Evolutionary conservation across 2,888 invertebrate genomes (phyloP).

Genomic region (Andrena praecox): DNA sequence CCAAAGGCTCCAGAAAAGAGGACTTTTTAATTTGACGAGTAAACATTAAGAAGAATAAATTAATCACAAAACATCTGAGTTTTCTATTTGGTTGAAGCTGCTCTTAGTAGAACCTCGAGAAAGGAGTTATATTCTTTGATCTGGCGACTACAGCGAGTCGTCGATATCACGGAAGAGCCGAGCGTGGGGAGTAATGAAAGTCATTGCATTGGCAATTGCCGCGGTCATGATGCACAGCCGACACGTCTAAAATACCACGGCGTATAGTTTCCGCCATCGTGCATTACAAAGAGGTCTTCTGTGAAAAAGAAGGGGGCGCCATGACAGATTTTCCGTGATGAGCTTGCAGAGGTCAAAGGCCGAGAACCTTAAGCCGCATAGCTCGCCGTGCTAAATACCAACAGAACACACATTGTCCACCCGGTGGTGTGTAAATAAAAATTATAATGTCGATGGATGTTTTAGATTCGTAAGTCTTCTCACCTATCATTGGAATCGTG

Average conservation of each 20-base stretch:
- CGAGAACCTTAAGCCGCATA: constrained; percentile 41
- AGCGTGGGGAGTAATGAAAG: constrained; percentile 53
- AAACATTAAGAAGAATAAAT: no score
- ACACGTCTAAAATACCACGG: constrained; percentile 69
- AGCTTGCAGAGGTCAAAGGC: constrained; percentile 56
- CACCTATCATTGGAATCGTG: no score
- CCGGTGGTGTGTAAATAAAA: not conserved
- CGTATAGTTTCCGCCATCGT: constrained; percentile 69
- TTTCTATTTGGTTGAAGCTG: not conserved
- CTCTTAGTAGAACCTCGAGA: not conserved
- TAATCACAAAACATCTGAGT: not conserved
- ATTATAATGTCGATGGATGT: not conserved
- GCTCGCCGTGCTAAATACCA: constrained; percentile 27
- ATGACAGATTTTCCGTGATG: constrained; percentile 64
- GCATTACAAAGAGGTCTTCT: constrained; percentile 72
- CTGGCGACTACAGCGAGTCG: constrained; percentile 28
- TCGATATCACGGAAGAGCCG: constrained; percentile 37
- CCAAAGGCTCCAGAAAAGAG: not conserved
- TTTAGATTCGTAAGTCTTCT: no score
- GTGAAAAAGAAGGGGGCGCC: constrained; percentile 59
- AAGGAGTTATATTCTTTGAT: constrained; percentile 27
- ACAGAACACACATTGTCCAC: constrained; percentile 1
- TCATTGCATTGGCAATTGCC: constrained; percentile 52
- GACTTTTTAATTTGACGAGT: no score
- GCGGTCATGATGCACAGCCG: constrained; percentile 42